phyloP scores from a whole-genome alignment of 92 coral and sea anemone genomes.

The Porites evermanni region DNA sequence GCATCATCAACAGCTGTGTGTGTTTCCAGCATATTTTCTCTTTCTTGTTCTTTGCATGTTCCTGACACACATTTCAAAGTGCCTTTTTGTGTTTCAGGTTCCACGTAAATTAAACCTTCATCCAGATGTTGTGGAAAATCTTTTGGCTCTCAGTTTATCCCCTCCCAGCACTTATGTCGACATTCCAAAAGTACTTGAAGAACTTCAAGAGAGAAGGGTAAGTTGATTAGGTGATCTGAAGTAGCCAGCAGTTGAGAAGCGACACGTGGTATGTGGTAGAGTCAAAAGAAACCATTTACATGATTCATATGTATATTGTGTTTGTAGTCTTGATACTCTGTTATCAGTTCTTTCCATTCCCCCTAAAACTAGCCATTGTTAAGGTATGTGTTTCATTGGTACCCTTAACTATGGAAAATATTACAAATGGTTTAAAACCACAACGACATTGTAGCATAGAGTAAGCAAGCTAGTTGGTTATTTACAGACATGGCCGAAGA shows the following conservation, averaged over 20 bases:
- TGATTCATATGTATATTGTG: neutral
- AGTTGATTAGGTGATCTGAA: neutral
- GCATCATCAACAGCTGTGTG: no score
- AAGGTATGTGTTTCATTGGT: no score
- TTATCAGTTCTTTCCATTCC: no score
- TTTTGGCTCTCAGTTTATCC: conserved; percentile 65
- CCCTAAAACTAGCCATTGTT: no score
- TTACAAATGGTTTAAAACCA: no score
- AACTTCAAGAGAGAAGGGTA: conserved; percentile 86
- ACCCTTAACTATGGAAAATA: no score
- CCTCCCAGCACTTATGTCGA: conserved; percentile 86
- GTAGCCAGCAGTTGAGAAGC: neutral
- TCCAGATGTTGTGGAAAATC: conserved; percentile 87
- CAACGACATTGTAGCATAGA: no score
- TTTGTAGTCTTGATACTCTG: neutral
- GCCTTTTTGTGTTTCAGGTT: conserved; percentile 36
- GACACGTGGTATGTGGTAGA: neutral
- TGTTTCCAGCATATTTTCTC: no score
- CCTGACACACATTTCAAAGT: neutral
- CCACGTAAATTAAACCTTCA: conserved; percentile 87
- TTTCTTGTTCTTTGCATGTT: no score
- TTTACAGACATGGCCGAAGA: no score
- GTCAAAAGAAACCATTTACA: neutral
- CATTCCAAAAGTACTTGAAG: conserved; percentile 68
- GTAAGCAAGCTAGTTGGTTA: no score